Evolutionary conservation across 2,113 vertebrate species (phyloP).

Genomic region (Toxotes jaculatrix): DNA sequence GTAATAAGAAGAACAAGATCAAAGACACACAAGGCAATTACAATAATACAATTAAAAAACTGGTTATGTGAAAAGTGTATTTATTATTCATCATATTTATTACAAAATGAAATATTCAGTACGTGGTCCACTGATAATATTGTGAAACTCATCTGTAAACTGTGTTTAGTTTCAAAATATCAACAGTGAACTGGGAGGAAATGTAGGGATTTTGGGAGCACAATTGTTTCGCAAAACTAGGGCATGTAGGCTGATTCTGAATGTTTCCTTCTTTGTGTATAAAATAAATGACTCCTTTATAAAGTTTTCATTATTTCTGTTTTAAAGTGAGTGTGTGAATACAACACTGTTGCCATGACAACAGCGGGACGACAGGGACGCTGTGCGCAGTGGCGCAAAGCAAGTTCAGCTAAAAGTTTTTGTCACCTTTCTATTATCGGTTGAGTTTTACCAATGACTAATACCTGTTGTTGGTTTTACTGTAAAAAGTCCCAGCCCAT

Average conservation of each 20-base stretch:
- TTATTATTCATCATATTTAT: conserved; percentile 45
- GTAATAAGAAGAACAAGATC: too few relatives aligned
- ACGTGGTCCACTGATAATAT: neutral
- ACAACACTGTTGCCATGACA: neutral
- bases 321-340: neutral
- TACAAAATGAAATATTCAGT: neutral
- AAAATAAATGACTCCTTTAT: conserved; percentile 27
- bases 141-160: neutral
- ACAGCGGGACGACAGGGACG: neutral
- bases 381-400: too few relatives aligned
- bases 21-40: too few relatives aligned
- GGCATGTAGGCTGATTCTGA: neutral
- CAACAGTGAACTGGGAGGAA: neutral
- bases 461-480: neutral
- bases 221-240: neutral
- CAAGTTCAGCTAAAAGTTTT: neutral
- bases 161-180: neutral
- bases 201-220: neutral
- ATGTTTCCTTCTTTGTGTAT: conserved; percentile 6
- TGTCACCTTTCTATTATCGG: too few relatives aligned
- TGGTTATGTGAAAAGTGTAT: neutral
- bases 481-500: neutral
- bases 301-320: neutral
- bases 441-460: too few relatives aligned
- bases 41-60: too few relatives aligned